A percentile compares a stretch with the other conserved stretches of the same genome.
These are phyloP conservation scores for Drosophila bipectinata DNA, from an alignment of 1,140 invertebrate genomes.

Conservation along the genomic window DNA sequence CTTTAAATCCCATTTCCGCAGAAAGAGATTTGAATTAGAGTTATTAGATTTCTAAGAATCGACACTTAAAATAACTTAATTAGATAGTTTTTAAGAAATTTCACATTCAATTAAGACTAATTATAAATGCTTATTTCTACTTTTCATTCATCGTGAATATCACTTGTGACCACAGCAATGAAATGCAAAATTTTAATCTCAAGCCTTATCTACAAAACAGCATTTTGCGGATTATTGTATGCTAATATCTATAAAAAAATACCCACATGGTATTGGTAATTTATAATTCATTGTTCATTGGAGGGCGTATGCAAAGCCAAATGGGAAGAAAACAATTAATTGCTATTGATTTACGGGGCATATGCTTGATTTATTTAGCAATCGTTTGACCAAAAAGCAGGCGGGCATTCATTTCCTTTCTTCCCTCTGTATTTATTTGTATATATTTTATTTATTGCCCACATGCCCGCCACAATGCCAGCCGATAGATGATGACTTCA, in stretches of 20 bases:
- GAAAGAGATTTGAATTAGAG: constrained; percentile 36
- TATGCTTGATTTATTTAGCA: constrained; percentile 71
- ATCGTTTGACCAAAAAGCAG: constrained; percentile 48
- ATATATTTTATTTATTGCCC: constrained; percentile 51
- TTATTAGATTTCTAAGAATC: constrained; percentile 34
- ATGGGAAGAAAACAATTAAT: constrained; percentile 64
- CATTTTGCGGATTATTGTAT: constrained; percentile 15
- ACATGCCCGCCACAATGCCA: constrained; percentile 28
- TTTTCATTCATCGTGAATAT: background rate
- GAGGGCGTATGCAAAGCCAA: constrained; percentile 49
- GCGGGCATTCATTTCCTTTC: constrained; percentile 40
- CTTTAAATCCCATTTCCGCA: constrained; percentile 10
- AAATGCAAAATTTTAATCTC: constrained; percentile 31
- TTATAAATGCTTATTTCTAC: constrained; percentile 1
- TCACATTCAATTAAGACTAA: constrained; percentile 1
- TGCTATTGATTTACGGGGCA: constrained; percentile 74
- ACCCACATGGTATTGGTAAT: constrained; percentile 23
- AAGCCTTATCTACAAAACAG: background rate
- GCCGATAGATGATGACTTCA: constrained; percentile 48
- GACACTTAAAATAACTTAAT: background rate
- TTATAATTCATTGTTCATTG: constrained; percentile 40
- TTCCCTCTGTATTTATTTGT: constrained; percentile 23
- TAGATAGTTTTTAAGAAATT: background rate
- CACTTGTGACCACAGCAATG: background rate
- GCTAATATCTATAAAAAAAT: constrained; percentile 30